Base-by-base conservation (phyloP, 2,797 vertebrate species). In the Hybognathus amarus region DNA sequence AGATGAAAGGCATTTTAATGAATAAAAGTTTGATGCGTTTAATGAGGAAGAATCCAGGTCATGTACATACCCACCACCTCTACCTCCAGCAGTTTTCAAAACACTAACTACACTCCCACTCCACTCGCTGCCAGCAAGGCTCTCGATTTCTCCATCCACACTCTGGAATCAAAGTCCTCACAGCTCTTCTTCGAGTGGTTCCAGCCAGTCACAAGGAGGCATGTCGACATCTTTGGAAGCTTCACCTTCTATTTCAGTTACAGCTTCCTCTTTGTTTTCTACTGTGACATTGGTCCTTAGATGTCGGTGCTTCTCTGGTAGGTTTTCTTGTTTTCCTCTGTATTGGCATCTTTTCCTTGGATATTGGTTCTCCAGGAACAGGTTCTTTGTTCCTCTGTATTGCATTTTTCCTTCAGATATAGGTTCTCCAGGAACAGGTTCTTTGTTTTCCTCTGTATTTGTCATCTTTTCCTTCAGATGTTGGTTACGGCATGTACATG, bases 131-230 rank as follows among this genome's bases (percentile, higher is more conserved):
- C 93, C 94, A 54, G 90, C 92, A 52, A 93, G 75, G 40, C 94
- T 94, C 40, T 94, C 93, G 15, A 91, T 87, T 7, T 92, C 93
- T 12, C 85, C 84, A 66, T 93, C 92, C 54, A 81, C 50, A 66
- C 87, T 90, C 8, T 87, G 83, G 67, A 84, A 47, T 92, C 92
- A 0, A 91, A 91, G 0, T 93, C 92, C 4, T 87, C 88, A 9
- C 77, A 74, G 20, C n/a, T 88, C 90, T 40, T 89, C 87, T 76
- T 95, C 95, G 2, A 95, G 92, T 0, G 95, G 95, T 88, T 96
- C 94, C 42, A 95, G 92, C 95, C 95, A 95, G 88, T 95, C 94
- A 42, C 89, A 82, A 2, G 91, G 88, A 70, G 94, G 91, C 45
- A 93, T 92, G 0, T 63, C 87, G 2, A 15, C 24, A 4, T 33